Evolutionary conservation across 2,888 invertebrate species (phyloP), one percentile per base, ranked within the genome.

Genomic region (Lampropteryx suffumata): DNA sequence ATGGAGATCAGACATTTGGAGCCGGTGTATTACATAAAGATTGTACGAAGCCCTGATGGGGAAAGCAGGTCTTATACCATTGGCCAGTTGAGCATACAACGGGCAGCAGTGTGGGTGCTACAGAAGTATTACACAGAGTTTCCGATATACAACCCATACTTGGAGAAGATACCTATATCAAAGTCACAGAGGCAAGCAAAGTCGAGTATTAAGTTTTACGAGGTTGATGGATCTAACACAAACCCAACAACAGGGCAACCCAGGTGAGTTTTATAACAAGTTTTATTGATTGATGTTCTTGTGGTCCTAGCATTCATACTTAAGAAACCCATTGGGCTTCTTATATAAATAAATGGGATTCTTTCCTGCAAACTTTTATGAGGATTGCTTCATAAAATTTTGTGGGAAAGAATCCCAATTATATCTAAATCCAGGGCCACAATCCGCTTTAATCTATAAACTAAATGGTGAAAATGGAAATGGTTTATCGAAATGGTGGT

Each of bases 71-170:
- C 96, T 0, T 98, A 97, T 79, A 93, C 94, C n/a, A 94, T 98
- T 9, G 97, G 97, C 0, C 95, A 96, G 78, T 87, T 99, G 56
- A 98, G 98, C 67, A 97, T 99, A 66, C 99, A 99, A 78, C 91
- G 98, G 67, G 97, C 99, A 0, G 98, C 99, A 0, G 96, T 98
- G 6, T 97, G 97, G 95, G 95, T 98, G 3, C 84, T 99, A 30
- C 97, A 99, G 81, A 95, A 95, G 68, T 99, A 99, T 84, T 98
- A 99, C 74, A 95, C 97, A 0, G 98, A 98, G 74, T 99, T 99
- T 81, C 95, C 97, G 0, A 96, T 98, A 61, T 99, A 98, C 77
- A 99, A 99, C 89, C 98, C 98, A 0, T 98, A 98, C 79, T 91
- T 98, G 71, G 98, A 98, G 77, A 93, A 97, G 58, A 92, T 97